Base-by-base conservation (phyloP, 2,888 invertebrate species). In the Spicauda simplicius region DNA sequence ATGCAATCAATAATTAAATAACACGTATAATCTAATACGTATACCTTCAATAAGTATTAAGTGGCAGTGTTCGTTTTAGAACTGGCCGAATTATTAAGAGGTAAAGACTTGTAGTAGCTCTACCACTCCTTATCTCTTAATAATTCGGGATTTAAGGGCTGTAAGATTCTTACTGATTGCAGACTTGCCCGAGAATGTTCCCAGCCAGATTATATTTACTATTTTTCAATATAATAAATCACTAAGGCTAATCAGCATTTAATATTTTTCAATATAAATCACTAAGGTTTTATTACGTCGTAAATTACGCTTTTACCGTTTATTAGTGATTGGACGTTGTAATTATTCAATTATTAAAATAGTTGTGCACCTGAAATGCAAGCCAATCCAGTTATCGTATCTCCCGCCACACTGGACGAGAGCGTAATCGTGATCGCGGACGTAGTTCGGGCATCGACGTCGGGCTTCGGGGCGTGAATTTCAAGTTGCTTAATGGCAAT, bases 351-450 rank as follows among this genome's bases (percentile, higher is more conserved):
- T 59, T 45, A 59, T 25, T 59, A 25, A 48, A 30, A 14, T 58
- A 33, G 41, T 41, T 19, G 37, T 59, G 59, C 59, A 59, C 59
- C 48, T 59, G 59, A 59, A 48, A 16, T 16, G 48, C 48, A 48
- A 25, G 11, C 25, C 6, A 48, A 61, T 61, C 53, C 19, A 53
- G 41, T 12, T 53, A 61, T 61, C 62, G 62, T 45, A 54, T 62
- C 54, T 25, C 41, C 14, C 25, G 45, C 45, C 54, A 16, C 18
- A 41, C 54, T 62, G 33, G 50, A 18, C 52, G 52, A 18, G 33
- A 33, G 19, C 33, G 54, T 54, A 55, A 62, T 62, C 62, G 54
- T 12, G 62, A 62, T 62, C 45, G 53, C 55, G 48, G 33, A 25
- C 8, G 6, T 2, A 12, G n/a, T n/a, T 7, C 14, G 25, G 16